Conservation (phyloP, 2,113 vertebrate genomes). For the Bombycilla garrulus region DNA sequence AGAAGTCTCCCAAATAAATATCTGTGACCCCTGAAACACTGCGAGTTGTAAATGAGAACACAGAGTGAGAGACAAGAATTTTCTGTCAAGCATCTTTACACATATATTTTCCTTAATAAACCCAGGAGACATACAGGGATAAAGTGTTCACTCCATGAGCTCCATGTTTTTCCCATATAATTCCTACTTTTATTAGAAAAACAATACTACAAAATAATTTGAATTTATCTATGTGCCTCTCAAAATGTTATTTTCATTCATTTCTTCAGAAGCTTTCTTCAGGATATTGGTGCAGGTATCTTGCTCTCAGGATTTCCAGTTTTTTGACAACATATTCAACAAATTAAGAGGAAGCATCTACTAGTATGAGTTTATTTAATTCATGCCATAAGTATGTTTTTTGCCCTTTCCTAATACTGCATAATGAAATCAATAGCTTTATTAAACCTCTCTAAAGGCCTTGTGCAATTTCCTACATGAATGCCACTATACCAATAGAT, state of each 20-base stretch:
- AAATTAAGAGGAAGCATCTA: background rate
- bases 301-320: background rate
- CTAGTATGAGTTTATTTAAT: background rate
- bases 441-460: background rate
- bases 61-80: background rate
- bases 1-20: background rate
- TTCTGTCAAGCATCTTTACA: background rate
- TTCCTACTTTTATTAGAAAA: background rate
- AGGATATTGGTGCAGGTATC: background rate
- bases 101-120: background rate
- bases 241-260: background rate
- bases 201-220: background rate
- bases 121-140: background rate
- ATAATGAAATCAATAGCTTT: constrained; percentile 12
- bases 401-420: background rate
- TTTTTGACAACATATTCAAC: background rate
- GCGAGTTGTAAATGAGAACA: background rate
- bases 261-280: background rate
- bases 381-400: background rate
- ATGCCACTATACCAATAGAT: background rate
- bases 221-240: background rate
- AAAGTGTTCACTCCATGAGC: background rate
- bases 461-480: background rate
- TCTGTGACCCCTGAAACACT: background rate
- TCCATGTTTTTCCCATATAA: background rate